Evolutionary conservation across 2,113 vertebrate genomes (phyloP).

Genomic region (Zapus hudsonius): DNA sequence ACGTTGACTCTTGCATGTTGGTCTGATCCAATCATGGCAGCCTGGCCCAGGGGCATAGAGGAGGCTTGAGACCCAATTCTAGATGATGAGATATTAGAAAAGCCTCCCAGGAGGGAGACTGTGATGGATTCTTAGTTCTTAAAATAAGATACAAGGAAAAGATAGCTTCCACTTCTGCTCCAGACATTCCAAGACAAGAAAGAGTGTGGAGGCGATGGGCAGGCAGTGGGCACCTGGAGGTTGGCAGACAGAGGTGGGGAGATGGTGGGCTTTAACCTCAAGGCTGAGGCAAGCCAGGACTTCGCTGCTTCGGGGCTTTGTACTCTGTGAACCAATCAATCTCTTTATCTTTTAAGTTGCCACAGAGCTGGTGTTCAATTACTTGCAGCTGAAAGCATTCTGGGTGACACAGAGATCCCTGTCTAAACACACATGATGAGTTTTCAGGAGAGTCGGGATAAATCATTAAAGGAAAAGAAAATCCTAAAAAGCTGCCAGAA

Average conservation of each 20-base stretch:
- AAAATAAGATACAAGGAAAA: background rate
- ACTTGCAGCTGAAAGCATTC: conserved; percentile 30
- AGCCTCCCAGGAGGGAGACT: background rate
- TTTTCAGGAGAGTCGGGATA: background rate
- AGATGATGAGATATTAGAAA: background rate
- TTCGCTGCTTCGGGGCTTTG: background rate
- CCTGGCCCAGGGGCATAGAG: background rate
- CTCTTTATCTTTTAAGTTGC: background rate
- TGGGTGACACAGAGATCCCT: background rate
- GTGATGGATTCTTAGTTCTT: background rate
- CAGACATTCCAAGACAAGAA: background rate
- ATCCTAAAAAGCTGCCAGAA: background rate
- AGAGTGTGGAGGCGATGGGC: background rate
- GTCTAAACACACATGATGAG: conserved; percentile 8
- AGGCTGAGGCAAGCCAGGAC: background rate
- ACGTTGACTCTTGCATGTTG: background rate
- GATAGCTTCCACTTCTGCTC: background rate
- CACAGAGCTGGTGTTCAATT: background rate
- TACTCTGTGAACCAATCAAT: background rate
- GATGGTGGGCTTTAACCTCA: background rate
- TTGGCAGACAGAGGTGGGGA: background rate
- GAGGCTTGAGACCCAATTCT: background rate
- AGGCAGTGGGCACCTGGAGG: background rate
- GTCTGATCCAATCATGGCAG: background rate
- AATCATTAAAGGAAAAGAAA: conserved; percentile 44